Evolutionary conservation across 2,888 invertebrate genomes (phyloP), one percentile per base, ranked within the genome.

Genomic region (Cactoblastis cactorum): DNA sequence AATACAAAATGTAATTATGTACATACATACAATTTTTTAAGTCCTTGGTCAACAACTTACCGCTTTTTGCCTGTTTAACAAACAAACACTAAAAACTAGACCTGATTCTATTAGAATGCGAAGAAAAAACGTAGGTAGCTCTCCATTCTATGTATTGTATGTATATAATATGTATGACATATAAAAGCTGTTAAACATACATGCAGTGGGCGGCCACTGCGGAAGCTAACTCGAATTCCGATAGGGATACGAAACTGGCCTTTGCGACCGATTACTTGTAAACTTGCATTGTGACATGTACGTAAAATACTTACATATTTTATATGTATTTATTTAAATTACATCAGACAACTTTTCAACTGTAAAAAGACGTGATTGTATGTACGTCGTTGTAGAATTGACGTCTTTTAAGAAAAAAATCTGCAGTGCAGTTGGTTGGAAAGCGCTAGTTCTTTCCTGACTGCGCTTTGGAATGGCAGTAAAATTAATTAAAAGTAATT

Each of bases 61-160:
- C 11, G 17, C 12, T 41, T 41, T 41, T 41, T 41, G 39, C 39
- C 6, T 8, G 19, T 22, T 55, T 54, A 49, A 49, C 60, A 68
- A 74, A 74, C 70, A 77, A 70, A 45, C 33, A 45, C 59, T 56
- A 41, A 70, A 45, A 45, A 45, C 59, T 56, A 41, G 58, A 65
- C 63, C 56, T 59, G 65, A 59, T 63, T 53, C 50, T 55, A 58
- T 57, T 62, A 72, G 74, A 73, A 77, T 77, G 54, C 1, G 9
- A 9, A n/a, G 51, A 58, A 64, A 76, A 77, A 74, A 75, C 59
- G 67, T 69, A 63, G 65, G 67, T 61, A 65, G 56, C 57, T 55
- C 54, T 24, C 45, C 22, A 45, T 43, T 38, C 33, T 39, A 38
- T 15, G 12, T 19, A 14, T 17, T 22, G 33, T 22, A 34, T 35